phyloP scores from a whole-genome alignment of 2,113 vertebrate species.

The Vulpes lagopus region DNA sequence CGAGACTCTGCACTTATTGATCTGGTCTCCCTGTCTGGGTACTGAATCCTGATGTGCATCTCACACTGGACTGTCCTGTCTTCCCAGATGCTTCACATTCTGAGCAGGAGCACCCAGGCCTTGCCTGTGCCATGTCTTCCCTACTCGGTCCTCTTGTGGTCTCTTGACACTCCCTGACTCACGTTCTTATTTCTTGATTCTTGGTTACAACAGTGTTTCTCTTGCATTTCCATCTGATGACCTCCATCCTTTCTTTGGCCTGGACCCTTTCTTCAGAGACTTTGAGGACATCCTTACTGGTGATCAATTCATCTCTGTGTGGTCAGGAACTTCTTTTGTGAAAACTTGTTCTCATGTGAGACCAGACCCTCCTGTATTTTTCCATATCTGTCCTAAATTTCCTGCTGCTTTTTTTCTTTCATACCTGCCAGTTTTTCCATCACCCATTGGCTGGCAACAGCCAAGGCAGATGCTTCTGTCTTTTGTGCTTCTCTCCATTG shows the following conservation, averaged over 20 bases:
- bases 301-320: neutral
- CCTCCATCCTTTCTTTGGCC: no score
- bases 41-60: neutral
- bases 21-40: neutral
- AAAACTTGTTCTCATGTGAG: neutral
- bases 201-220: neutral
- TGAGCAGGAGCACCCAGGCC: neutral
- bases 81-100: neutral
- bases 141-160: no score
- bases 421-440: neutral
- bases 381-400: no score
- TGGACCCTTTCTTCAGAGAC: neutral
- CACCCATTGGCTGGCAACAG: neutral
- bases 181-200: neutral
- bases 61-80: neutral
- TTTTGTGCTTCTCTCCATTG: neutral
- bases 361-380: neutral
- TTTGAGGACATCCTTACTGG: no score
- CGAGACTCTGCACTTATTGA: neutral
- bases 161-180: neutral
- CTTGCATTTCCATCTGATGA: accelerated
- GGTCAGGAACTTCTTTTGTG: neutral
- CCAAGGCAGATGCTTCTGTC: neutral
- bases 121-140: no score
- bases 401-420: neutral